phyloP scores from a whole-genome alignment of 2,113 vertebrate genomes.

The Phalacrocorax carbo region DNA sequence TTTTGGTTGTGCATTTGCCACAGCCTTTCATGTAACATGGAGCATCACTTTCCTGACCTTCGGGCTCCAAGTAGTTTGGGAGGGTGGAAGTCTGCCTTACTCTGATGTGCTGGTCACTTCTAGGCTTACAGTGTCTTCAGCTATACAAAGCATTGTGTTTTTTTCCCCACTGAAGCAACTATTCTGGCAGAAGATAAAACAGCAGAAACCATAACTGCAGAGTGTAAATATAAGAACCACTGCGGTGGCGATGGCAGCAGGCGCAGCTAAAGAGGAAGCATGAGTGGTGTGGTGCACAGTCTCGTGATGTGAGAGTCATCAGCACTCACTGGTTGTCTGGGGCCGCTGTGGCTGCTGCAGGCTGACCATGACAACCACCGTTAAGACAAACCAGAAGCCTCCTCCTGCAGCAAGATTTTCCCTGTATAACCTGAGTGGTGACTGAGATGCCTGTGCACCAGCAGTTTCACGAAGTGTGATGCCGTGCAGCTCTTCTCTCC shows the following conservation, averaged over 20 bases:
- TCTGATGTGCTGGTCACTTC: background rate
- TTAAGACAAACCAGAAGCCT: background rate
- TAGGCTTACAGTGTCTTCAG: background rate
- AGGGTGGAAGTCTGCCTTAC: background rate
- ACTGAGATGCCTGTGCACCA: background rate
- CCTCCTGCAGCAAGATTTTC: background rate
- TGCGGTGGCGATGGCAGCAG: background rate
- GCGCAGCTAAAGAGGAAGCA: background rate
- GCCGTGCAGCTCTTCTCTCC: rapidly evolving
- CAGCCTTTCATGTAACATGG: background rate
- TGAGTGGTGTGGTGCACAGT: rapidly evolving
- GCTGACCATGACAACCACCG: background rate
- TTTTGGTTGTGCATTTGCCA: background rate
- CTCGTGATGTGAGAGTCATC: background rate
- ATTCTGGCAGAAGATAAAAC: background rate
- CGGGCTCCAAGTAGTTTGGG: rapidly evolving
- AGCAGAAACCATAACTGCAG: background rate
- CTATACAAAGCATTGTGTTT: rapidly evolving
- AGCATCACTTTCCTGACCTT: background rate
- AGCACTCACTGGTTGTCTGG: rapidly evolving
- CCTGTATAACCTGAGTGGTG: background rate
- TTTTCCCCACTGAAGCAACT: background rate
- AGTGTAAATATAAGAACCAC: background rate
- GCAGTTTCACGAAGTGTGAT: background rate
- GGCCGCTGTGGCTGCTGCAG: background rate